phyloP scores from a whole-genome alignment of 2,113 vertebrate genomes.

The Stomatorhinus ivindoensis region DNA sequence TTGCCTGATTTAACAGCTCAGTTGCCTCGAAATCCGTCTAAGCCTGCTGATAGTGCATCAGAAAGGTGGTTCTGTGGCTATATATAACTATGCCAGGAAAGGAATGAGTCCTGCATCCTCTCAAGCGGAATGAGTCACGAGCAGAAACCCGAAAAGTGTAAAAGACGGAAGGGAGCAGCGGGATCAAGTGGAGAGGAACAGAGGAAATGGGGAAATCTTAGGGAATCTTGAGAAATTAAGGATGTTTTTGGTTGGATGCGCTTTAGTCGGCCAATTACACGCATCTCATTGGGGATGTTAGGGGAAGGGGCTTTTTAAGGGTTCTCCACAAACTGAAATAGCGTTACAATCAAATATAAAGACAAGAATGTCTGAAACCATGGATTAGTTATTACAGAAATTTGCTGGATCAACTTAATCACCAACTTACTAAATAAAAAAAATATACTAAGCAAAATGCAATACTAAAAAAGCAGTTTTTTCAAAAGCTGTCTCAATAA shows the following conservation, averaged over 20 bases:
- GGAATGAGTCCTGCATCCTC: slow-evolving; percentile 13
- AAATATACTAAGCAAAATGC: neutral
- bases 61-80: neutral
- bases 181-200: neutral
- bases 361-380: neutral
- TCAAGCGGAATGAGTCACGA: slow-evolving; percentile 2
- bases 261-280: neutral
- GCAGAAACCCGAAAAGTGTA: neutral
- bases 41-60: slow-evolving; percentile 2
- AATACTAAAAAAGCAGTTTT: neutral
- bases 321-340: neutral
- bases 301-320: neutral
- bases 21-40: slow-evolving; percentile 1
- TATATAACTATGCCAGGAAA: slow-evolving; percentile 9
- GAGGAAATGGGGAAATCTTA: neutral
- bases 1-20: slow-evolving; percentile 1
- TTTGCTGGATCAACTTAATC: neutral
- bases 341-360: neutral
- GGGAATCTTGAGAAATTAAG: neutral
- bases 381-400: neutral
- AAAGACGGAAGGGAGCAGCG: neutral
- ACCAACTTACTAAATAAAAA: neutral
- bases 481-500: neutral
- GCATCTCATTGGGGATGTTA: neutral
- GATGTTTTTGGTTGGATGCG: neutral